Conservation (phyloP, 2,888 invertebrate genomes). For the Neoaliturus tenellus region DNA sequence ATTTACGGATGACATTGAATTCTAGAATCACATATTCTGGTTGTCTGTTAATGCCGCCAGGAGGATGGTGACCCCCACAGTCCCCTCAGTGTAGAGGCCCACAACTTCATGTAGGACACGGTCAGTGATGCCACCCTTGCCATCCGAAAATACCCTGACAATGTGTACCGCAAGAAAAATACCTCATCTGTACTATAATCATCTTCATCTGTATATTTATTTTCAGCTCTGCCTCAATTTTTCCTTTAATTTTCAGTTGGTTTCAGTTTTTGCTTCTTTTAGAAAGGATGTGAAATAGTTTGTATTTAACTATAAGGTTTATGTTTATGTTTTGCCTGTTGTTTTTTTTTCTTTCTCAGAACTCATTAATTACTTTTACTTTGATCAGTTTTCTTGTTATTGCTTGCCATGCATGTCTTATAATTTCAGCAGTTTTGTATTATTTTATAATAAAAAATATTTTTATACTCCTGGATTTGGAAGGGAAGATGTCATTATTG, state of each 20-base stretch:
- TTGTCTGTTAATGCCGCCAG: conserved; percentile 60
- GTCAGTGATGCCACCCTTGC: conserved; percentile 25
- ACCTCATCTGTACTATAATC: neutral
- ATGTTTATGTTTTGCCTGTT: too few relatives aligned
- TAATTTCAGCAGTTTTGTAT: too few relatives aligned
- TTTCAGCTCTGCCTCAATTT: neutral
- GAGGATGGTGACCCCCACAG: conserved; percentile 61
- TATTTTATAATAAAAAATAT: too few relatives aligned
- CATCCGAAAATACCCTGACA: neutral
- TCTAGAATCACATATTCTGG: conserved; percentile 47
- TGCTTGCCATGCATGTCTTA: too few relatives aligned
- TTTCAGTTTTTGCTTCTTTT: neutral
- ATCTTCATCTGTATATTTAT: neutral
- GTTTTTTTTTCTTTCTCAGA: too few relatives aligned
- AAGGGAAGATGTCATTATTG: too few relatives aligned
- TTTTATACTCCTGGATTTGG: too few relatives aligned
- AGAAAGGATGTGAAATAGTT: too few relatives aligned
- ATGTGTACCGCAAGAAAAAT: neutral
- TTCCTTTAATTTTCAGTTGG: neutral
- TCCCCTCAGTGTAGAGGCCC: conserved; percentile 64
- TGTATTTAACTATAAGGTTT: too few relatives aligned
- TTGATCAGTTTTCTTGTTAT: too few relatives aligned
- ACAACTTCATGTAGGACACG: conserved; percentile 65
- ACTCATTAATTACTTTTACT: too few relatives aligned
- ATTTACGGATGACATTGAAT: neutral